Base-by-base conservation (phyloP, 2,888 invertebrate species). In the Branchinecta sandiegonensis region DNA sequence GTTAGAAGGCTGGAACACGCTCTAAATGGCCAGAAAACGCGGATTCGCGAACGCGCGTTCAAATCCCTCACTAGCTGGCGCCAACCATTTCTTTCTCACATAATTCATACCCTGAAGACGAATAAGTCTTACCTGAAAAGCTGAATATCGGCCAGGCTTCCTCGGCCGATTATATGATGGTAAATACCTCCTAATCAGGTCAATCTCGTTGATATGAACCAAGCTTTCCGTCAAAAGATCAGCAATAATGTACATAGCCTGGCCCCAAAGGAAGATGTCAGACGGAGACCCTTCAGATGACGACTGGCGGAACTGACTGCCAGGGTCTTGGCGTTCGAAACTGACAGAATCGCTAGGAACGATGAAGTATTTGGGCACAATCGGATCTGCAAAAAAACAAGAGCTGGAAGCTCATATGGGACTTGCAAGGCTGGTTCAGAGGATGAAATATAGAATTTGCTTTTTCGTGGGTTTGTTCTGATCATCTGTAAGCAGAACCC, bases 151-250 rank as follows among this genome's bases (percentile, higher is more conserved):
- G 65, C 93, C 92, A 67, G 89, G 92, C 75, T 88, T 86, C 56
- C 92, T 82, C 0, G 97, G 97, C 66, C 97, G 82, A 77, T 94
- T 95, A 77, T 94, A 94, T 0, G 95, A 95, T 0, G 97, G 96
- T 73, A 97, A 81, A 79, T 96, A 94, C 48, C 97, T 84, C 66
- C 95, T 83, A 72, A 97, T 90, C 0, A 95, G 94, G 79, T 99
- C 99, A 71, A 99, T 80, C 79, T 99, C 97, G 76, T 93, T 94
- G 48, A 94, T 88, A 76, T 94, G 91, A 68, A 96, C 80, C 71
- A 96, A 80, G 0, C 90, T 89, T 47, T 88, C 90, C 2, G 92
- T 94, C 70, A 99, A 80, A 66, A 99, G 81, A 77, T 95, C 92
- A 1, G 94, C 87, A 74, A 99, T 87, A 71, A 99, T 85, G 79